Percentiles rank a stretch among this genome's conserved stretches.
phyloP scores from a whole-genome alignment of 2,113 vertebrate genomes.

The Gymnorhina tibicen region DNA sequence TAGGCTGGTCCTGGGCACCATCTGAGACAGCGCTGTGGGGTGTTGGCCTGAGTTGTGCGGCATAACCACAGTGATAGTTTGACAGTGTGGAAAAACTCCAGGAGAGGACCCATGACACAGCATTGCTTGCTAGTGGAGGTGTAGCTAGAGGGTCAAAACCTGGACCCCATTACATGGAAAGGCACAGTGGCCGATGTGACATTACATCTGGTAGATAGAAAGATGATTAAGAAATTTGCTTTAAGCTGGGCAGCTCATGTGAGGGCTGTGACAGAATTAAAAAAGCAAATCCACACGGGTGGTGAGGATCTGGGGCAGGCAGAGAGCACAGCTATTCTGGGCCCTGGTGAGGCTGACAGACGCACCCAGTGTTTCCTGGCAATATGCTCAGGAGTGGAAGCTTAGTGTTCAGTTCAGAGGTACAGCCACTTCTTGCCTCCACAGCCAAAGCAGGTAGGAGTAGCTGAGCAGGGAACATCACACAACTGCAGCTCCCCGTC shows the following conservation, averaged over 20 bases:
- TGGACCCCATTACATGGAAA: accelerated
- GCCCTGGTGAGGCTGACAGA: not conserved
- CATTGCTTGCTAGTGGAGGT: not conserved
- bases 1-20: not conserved
- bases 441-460: not conserved
- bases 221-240: not conserved
- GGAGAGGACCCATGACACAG: not conserved
- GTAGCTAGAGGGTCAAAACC: not conserved
- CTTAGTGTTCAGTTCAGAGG: not conserved
- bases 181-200: accelerated
- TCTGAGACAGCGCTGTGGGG: accelerated
- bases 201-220: not conserved
- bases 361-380: not conserved
- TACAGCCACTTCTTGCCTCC: not conserved
- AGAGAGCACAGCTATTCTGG: not conserved
- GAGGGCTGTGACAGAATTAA: not conserved
- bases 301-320: not conserved
- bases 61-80: not conserved
- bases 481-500: accelerated
- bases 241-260: not conserved
- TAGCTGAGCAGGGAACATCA: accelerated
- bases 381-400: not conserved
- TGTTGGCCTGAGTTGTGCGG: accelerated
- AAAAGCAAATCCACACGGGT: not conserved
- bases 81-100: not conserved